Conservation (phyloP, 2,113 vertebrate species). For the Macaca mulatta region DNA sequence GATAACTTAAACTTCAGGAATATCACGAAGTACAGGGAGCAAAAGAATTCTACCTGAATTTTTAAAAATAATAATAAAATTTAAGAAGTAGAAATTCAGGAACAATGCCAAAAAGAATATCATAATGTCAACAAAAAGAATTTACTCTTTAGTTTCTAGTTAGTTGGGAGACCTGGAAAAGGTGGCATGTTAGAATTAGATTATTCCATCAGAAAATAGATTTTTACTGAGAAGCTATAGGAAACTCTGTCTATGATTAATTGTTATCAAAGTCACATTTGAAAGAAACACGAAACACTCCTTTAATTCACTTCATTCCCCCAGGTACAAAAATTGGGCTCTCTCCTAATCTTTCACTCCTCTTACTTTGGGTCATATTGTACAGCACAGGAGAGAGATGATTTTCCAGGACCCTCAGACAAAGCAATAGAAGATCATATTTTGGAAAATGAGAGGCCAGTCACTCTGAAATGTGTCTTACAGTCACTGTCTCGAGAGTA, state of each 20-base stretch:
- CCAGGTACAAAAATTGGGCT: constrained; percentile 14
- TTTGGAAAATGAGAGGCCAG: constrained; percentile 75
- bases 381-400: constrained; percentile 13
- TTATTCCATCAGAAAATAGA: constrained; percentile 2
- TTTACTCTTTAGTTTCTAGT: background rate
- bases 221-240: background rate
- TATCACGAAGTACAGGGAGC: background rate
- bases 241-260: background rate
- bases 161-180: background rate
- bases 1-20: constrained; percentile 9
- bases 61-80: background rate
- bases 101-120: background rate
- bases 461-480: constrained; percentile 50
- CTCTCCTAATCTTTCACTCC: constrained; percentile 2
- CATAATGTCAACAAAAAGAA: background rate
- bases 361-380: constrained; percentile 25
- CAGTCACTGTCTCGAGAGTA: constrained; percentile 55
- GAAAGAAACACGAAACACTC: constrained; percentile 4
- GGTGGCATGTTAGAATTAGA: background rate
- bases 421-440: constrained; percentile 56
- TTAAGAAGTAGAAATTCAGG: background rate
- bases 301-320: background rate
- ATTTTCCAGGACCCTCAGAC: constrained; percentile 55
- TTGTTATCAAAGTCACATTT: constrained; percentile 5
- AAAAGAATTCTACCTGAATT: background rate